Conservation (phyloP, 2,888 invertebrate species). For the Yponomeuta evonymella region DNA sequence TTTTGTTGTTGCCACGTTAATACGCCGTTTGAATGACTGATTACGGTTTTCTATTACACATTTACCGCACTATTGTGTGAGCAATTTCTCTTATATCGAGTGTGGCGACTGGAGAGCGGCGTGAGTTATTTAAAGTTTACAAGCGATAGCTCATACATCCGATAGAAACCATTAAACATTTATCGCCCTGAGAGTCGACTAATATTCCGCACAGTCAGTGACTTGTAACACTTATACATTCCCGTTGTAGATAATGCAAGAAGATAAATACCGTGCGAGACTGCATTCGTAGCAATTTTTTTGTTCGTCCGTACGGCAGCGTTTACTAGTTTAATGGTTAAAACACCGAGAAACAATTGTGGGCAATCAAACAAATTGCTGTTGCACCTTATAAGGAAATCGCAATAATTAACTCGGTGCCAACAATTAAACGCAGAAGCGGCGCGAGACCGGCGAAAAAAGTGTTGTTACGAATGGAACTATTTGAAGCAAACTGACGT, state of each 20-base stretch:
- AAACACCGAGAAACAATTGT: slow-evolving; percentile 63
- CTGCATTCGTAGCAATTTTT: slow-evolving; percentile 60
- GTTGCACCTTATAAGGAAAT: slow-evolving; percentile 62
- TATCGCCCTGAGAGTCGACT: slow-evolving; percentile 50
- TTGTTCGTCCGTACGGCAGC: slow-evolving; percentile 49
- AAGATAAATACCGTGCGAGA: slow-evolving; percentile 40
- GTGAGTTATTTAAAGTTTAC: neutral
- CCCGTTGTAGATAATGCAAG: slow-evolving; percentile 37
- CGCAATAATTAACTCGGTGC: slow-evolving; percentile 55
- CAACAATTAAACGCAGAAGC: slow-evolving; percentile 64
- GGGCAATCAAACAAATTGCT: slow-evolving; percentile 67
- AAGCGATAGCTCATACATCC: slow-evolving; percentile 2
- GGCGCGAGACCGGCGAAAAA: slow-evolving; percentile 42
- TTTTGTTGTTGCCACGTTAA: slow-evolving; percentile 25
- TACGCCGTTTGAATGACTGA: slow-evolving; percentile 1
- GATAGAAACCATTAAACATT: slow-evolving; percentile 38
- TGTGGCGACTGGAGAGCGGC: neutral
- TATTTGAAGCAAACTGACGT: slow-evolving; percentile 22
- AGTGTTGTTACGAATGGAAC: slow-evolving; percentile 23
- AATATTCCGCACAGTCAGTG: slow-evolving; percentile 42
- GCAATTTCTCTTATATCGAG: neutral
- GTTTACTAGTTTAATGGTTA: slow-evolving; percentile 59
- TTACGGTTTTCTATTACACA: neutral
- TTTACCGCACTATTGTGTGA: neutral
- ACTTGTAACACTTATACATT: slow-evolving; percentile 35